phyloP scores from a whole-genome alignment of 2,797 vertebrate genomes.

The Semotilus atromaculatus region DNA sequence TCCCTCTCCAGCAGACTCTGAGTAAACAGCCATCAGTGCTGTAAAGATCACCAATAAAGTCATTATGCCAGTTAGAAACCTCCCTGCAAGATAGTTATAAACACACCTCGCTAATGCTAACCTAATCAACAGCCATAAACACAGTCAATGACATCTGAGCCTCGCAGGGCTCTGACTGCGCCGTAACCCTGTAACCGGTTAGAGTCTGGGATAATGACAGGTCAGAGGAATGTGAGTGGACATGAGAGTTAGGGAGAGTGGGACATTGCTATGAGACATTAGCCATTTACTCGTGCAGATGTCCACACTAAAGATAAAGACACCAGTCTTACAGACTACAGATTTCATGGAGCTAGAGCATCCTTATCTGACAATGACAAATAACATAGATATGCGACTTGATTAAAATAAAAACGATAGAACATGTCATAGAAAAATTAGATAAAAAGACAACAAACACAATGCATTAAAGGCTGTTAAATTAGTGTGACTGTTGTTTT shows the following conservation, averaged over 20 bases:
- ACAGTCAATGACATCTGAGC: neutral
- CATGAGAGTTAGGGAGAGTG: neutral
- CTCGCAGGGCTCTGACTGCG: neutral
- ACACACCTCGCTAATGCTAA: conserved; percentile 33
- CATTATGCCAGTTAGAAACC: conserved; percentile 32
- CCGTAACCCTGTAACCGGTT: neutral
- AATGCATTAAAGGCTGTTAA: neutral
- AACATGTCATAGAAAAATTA: neutral
- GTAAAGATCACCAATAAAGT: conserved; percentile 38
- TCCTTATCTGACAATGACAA: neutral
- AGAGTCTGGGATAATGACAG: conserved; percentile 3
- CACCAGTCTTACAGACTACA: neutral
- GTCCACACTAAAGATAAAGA: neutral
- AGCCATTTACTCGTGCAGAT: neutral
- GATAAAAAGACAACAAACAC: neutral
- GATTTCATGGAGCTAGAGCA: neutral
- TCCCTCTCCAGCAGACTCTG: neutral
- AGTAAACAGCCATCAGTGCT: conserved; percentile 30
- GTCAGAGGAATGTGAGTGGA: neutral
- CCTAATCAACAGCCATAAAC: conserved; percentile 32
- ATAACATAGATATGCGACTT: neutral
- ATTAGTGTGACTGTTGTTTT: neutral
- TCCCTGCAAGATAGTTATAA: conserved; percentile 9
- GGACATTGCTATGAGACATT: neutral
- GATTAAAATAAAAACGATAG: neutral